Conservation (phyloP, 2,797 vertebrate genomes). For the Diplodus sargus region DNA sequence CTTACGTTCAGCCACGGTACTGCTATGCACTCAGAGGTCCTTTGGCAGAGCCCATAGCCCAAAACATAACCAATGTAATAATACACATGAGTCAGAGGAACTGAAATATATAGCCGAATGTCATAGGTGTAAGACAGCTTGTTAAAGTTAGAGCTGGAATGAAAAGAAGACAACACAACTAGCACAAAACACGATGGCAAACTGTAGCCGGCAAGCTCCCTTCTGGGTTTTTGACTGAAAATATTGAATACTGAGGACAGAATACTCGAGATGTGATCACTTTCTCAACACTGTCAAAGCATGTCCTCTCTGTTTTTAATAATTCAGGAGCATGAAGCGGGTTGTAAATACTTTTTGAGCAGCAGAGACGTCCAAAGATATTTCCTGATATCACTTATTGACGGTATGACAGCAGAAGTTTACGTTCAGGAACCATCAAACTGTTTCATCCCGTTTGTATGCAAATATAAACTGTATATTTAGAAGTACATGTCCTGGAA, state of each 20-base stretch:
- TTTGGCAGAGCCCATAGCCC: conserved; percentile 5
- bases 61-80: conserved; percentile 26
- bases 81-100: background rate
- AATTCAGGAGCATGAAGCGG: background rate
- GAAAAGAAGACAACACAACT: background rate
- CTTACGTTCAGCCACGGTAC: background rate
- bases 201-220: conserved; percentile 8
- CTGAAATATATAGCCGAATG: background rate
- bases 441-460: background rate
- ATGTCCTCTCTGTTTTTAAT: conserved; percentile 7
- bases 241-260: conserved; percentile 46
- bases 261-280: conserved; percentile 45
- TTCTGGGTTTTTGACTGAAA: conserved; percentile 11
- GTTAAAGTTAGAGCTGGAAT: conserved; percentile 5
- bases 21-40: background rate
- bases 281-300: conserved; percentile 46
- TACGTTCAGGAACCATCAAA: background rate
- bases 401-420: background rate
- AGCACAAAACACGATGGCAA: conserved; percentile 26
- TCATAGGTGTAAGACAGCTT: background rate
- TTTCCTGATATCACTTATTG: conserved; percentile 6
- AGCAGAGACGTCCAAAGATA: conserved; percentile 18
- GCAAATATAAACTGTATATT: conserved; percentile 32
- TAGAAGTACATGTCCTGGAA: conserved; percentile 94
- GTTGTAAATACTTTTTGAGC: conserved; percentile 43